phyloP scores from a whole-genome alignment of 2,888 invertebrate genomes.

The Hyppa rectilinea region DNA sequence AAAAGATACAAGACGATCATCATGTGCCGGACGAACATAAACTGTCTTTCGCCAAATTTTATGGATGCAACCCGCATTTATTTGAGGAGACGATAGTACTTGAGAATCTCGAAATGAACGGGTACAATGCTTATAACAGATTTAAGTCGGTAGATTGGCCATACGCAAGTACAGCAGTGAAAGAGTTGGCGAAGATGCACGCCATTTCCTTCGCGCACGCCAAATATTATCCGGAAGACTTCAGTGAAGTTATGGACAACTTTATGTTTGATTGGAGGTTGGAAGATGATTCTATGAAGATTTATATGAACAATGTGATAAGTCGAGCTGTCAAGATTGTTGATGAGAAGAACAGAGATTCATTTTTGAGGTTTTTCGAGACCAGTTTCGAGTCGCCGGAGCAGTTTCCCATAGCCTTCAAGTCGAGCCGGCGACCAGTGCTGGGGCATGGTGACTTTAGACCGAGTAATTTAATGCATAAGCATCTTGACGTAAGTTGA shows the following conservation, averaged over 20 bases:
- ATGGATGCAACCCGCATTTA: constrained; percentile 67
- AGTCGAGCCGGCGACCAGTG: constrained; percentile 62
- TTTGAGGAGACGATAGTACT: constrained; percentile 78
- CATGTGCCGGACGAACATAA: constrained; percentile 69
- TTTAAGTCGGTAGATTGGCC: constrained; percentile 77
- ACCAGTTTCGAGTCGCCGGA: constrained; percentile 7
- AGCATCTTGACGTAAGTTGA: constrained; percentile 54
- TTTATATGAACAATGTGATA: constrained; percentile 37
- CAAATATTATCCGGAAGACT: constrained; percentile 75
- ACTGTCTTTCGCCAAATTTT: constrained; percentile 73
- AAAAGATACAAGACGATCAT: constrained; percentile 70
- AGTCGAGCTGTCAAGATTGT: constrained; percentile 56
- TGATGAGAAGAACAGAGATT: constrained; percentile 67
- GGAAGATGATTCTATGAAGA: constrained; percentile 13
- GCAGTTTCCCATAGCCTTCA: constrained; percentile 54
- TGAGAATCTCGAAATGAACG: constrained; percentile 75
- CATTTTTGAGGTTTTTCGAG: constrained; percentile 64
- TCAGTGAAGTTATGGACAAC: constrained; percentile 60
- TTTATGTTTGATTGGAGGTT: constrained; percentile 57
- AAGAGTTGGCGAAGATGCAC: constrained; percentile 81
- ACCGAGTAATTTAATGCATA: constrained; percentile 73
- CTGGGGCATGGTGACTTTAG: constrained; percentile 78
- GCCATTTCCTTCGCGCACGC: constrained; percentile 78
- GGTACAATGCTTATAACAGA: constrained; percentile 75
- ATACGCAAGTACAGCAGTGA: constrained; percentile 74